Evolutionary conservation across 2,888 invertebrate species (phyloP), one percentile per base, ranked within the genome.

Genomic region (Leptogaster cylindrica): DNA sequence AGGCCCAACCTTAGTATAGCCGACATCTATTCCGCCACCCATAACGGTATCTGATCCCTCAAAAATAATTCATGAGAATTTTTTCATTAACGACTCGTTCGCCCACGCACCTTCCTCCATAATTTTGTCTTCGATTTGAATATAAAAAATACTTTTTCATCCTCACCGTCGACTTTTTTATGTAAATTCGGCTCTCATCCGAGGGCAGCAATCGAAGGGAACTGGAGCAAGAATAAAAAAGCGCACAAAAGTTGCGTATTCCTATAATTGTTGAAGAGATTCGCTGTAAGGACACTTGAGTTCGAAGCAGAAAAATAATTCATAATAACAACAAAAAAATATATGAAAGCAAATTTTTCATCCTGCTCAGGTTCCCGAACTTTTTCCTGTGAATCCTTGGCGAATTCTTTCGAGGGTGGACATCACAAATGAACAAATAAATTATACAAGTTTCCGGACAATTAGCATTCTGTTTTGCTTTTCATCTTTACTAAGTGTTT

Each of bases 11-110:
- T 12, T 10, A 10, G 14, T 7, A 41, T 12, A 1, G n/a, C n/a
- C n/a, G n/a, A n/a, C n/a, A n/a, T n/a, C 7, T 1, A 12, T 14
- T 28, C 51, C 4, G 2, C 25, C 51, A 28, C 12, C 51, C n/a
- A 41, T 23, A 46, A 46, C 25, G 25, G 41, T 58, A 58, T 58
- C 58, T 58, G 58, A 36, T 58, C 41, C 36, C 58, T 58, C 8
- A 58, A 58, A 58, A 58, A 58, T 58, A 58, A 58, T 58, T 58
- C 58, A 58, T 39, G 58, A 58, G 58, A 58, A 58, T 25, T 58
- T n/a, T 58, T 58, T 58, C 58, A 36, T 36, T 58, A 58, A 58
- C 25, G 41, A 58, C 58, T 58, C 25, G 20, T 41, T 23, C 58
- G 8, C 36, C n/a, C 39, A 36, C 25, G 39, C 58, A 36, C 58